Conservation (phyloP, 37 sponge, comb jelly and placozoan genomes). For the Beroe ovata region DNA sequence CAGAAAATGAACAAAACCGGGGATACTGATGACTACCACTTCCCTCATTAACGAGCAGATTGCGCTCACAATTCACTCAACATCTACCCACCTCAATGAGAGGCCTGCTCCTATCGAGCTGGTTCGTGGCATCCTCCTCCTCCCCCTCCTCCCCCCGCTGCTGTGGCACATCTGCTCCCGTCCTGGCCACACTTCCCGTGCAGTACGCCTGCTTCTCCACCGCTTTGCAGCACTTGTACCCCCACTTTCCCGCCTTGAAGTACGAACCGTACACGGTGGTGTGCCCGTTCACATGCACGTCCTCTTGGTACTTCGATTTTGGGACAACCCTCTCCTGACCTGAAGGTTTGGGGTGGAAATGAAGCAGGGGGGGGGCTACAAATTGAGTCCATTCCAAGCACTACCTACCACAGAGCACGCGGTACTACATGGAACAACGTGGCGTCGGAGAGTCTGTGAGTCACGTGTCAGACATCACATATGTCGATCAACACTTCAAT, state of each 20-base stretch:
- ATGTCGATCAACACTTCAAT: no score
- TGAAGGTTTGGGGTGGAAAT: no score
- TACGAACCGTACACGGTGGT: conserved; percentile 96
- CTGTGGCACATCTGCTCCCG: conserved; percentile 52
- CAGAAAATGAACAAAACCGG: no score
- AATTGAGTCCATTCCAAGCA: no score
- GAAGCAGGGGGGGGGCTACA: no score
- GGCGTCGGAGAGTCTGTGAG: no score
- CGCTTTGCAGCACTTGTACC: conserved; percentile 92
- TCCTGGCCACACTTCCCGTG: conserved; percentile 81
- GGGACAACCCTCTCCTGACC: conserved; percentile 90
- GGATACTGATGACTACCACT: no score
- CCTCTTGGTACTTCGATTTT: conserved; percentile 95
- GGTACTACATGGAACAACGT: no score
- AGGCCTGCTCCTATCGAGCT: not conserved
- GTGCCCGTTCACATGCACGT: conserved; percentile 89
- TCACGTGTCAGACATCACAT: no score
- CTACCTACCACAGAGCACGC: no score
- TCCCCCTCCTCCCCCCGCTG: not conserved
- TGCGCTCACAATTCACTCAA: not conserved
- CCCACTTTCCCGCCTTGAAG: conserved; percentile 89
- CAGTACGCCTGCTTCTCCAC: conserved; percentile 90
- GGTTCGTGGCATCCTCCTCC: not conserved
- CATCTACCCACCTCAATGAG: conserved; percentile 44
- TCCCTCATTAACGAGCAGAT: no score